Evolutionary conservation across 2,888 invertebrate species (phyloP).

Genomic region (Eretmocerus hayati): DNA sequence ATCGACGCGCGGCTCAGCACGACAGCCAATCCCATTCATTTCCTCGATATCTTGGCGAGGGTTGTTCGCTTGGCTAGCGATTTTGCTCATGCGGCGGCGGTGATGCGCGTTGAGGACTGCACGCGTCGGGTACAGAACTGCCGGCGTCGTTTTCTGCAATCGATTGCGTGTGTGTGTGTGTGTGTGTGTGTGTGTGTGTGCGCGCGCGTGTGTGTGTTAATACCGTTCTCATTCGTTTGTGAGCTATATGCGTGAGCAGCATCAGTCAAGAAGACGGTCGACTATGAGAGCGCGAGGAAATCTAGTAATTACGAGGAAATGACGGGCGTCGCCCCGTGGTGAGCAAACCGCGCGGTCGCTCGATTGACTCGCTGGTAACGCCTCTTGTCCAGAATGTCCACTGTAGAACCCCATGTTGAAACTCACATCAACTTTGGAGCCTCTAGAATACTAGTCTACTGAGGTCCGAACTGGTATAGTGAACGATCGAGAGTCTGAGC

Average conservation of each 20-base stretch:
- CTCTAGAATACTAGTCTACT: too few species aligned
- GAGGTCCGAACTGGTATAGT: background rate
- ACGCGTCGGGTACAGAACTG: background rate
- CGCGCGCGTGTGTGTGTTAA: too few species aligned
- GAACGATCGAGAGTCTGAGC: background rate
- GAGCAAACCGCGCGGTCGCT: background rate
- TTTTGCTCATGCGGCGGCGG: slow-evolving; percentile 4
- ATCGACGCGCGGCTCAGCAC: slow-evolving; percentile 36
- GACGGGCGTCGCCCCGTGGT: slow-evolving; percentile 43
- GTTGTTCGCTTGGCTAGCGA: slow-evolving; percentile 8
- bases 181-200: too few species aligned
- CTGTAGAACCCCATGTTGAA: too few species aligned
- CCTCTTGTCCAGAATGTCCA: too few species aligned
- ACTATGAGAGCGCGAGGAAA: slow-evolving; percentile 38
- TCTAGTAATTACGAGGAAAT: slow-evolving; percentile 46
- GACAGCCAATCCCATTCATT: slow-evolving; percentile 42
- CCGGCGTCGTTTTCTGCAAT: slow-evolving; percentile 35
- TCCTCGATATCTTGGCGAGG: slow-evolving; percentile 41
- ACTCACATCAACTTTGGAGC: too few species aligned
- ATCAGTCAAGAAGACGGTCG: too few species aligned
- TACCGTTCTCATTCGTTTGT: too few species aligned
- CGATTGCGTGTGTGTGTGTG: slow-evolving; percentile 35
- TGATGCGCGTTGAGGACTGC: background rate
- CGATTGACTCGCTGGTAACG: too few species aligned
- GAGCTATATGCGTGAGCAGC: background rate